Base-by-base conservation (phyloP, 2,888 invertebrate genomes). In the Coenonympha glycerion region DNA sequence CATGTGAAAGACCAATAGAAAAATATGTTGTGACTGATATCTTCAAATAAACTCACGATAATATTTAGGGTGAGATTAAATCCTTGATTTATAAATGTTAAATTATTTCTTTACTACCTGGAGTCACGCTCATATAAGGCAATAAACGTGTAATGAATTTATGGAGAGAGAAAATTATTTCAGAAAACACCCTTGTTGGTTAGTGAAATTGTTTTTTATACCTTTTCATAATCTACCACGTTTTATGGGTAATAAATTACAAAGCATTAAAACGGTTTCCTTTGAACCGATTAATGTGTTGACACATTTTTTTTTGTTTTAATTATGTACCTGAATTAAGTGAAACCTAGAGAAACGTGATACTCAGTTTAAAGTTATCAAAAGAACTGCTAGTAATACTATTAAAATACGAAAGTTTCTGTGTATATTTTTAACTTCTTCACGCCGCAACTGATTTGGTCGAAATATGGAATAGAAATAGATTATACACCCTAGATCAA, bases 91-190 rank as follows among this genome's bases (percentile, higher is more conserved):
- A 69, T 72, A 58, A 60, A 62, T 58, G 61, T 51, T 58, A 59
- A 60, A 59, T 24, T 59, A 59, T 24, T 59, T 57, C 64, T 74
- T 74, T 75, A 73, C 73, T 69, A 66, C 63, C 63, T 56, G 42
- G 59, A 68, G 68, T 76, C 75, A 73, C 71, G 75, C 69, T 69
- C 62, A 16, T 55, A 58, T 64, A 57, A 56, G 55, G 58, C 63
- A 60, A 61, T 66, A 66, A 64, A 67, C 67, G 58, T 59, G 60
- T 62, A 59, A 62, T 64, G 55, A 60, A 60, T 60, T 59, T 62
- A 61, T 56, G 57, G 56, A 41, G 45, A 53, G 61, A 59, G 60
- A 61, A 49, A 33, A 49, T 49, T 52, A 55, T 52, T 55, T 42
- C 49, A 55, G 39, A 49, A 52, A 55, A 52, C 52, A 47, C 60